These are phyloP conservation scores for Aphelocoma coerulescens DNA, from an alignment of 2,113 vertebrate genomes.

Conservation along the genomic window DNA sequence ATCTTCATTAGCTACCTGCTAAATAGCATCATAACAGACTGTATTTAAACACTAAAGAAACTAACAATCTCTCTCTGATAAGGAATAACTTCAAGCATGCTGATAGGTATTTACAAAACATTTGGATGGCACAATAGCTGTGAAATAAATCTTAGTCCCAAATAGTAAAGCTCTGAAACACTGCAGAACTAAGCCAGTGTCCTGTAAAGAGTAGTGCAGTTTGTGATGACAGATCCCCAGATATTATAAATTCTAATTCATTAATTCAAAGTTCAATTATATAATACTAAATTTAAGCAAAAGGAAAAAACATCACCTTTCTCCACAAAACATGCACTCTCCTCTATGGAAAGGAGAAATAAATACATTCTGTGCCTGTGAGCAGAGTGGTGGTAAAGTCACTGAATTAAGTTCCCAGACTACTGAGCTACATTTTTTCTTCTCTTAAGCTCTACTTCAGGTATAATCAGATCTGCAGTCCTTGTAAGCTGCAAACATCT, in stretches of 20 bases:
- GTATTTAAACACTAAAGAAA: neutral
- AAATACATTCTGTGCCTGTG: too few species aligned
- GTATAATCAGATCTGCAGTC: neutral
- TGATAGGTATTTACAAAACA: neutral
- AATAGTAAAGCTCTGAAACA: neutral
- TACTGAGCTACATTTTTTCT: neutral
- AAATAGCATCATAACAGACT: neutral
- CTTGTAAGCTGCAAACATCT: neutral
- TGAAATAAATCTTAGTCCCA: neutral
- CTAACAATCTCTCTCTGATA: neutral
- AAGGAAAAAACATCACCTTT: neutral
- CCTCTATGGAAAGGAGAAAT: neutral
- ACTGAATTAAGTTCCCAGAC: neutral
- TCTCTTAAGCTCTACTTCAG: neutral
- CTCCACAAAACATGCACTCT: neutral
- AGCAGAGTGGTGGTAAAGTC: neutral
- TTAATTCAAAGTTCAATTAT: neutral
- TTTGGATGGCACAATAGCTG: neutral
- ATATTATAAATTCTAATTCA: neutral
- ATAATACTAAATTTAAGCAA: neutral
- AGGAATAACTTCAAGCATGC: neutral
- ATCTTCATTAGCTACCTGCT: constrained; percentile 33
- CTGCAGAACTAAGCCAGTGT: neutral
- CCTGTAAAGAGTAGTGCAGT: neutral
- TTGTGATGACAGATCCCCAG: neutral